Conservation (phyloP, 2,888 invertebrate genomes). For the Diadegma fenestrale region DNA sequence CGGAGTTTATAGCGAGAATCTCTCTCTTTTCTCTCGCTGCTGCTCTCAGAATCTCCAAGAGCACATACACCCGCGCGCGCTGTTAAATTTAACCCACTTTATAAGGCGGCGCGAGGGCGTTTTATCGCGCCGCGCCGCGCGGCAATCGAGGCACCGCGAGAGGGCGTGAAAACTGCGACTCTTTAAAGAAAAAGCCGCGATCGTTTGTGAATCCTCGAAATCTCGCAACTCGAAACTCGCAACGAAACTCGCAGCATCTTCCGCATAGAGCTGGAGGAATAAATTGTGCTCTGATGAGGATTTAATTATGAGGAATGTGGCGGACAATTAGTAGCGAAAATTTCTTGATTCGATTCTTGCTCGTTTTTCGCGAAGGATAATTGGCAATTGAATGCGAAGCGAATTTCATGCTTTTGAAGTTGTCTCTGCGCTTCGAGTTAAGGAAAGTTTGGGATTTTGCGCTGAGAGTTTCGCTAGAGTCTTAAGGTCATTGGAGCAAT, state of each 20-base stretch:
- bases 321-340: neutral
- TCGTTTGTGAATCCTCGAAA: conserved; percentile 34
- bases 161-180: too few species aligned
- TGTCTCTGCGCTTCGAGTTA: neutral
- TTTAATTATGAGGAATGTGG: neutral
- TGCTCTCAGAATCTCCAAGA: neutral
- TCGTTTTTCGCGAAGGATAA: neutral
- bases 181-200: too few species aligned
- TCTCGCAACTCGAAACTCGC: too few species aligned
- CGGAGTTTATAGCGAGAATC: conserved; percentile 34
- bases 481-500: conserved; percentile 35
- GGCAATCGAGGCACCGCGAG: conserved; percentile 42
- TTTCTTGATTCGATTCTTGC: neutral
- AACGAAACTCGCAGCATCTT: too few species aligned
- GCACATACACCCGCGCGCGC: conserved; percentile 38
- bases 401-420: neutral
- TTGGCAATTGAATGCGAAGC: neutral
- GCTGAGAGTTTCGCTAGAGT: conserved; percentile 15
- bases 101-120: conserved; percentile 70
- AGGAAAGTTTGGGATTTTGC: neutral
- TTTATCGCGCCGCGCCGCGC: conserved; percentile 69
- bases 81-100: conserved; percentile 75
- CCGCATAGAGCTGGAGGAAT: neutral
- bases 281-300: neutral
- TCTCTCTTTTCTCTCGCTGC: conserved; percentile 35